phyloP scores from a whole-genome alignment of 1,140 invertebrate genomes.

The Antheraea mylitta region DNA sequence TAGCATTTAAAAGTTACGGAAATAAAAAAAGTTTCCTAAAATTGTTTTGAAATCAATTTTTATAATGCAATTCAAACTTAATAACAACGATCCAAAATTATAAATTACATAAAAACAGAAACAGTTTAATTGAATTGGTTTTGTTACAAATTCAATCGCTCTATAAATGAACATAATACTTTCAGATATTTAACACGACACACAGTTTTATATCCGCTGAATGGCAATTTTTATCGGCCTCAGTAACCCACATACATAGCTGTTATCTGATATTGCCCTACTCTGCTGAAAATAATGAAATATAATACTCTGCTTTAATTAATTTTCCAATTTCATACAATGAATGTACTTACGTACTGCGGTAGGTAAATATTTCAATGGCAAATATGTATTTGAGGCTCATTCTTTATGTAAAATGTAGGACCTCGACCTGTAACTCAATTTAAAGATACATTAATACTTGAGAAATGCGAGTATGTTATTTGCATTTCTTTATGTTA shows the following conservation, averaged over 20 bases:
- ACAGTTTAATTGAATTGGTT: not conserved
- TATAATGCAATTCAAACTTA: no score
- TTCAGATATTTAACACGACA: not conserved
- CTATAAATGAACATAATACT: not conserved
- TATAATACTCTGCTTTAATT: conserved; percentile 5
- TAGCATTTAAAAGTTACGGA: no score
- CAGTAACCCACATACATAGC: conserved; percentile 38
- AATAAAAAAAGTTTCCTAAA: no score
- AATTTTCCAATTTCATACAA: not conserved
- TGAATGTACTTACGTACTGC: not conserved
- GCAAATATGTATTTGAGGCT: not conserved
- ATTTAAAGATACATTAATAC: no score
- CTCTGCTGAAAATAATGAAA: conserved; percentile 29
- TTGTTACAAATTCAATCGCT: not conserved
- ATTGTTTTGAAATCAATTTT: no score
- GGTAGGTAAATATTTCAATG: not conserved
- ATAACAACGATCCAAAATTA: no score
- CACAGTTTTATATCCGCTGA: conserved; percentile 28
- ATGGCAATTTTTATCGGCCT: conserved; percentile 32
- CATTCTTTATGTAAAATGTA: not conserved
- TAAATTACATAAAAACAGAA: no score
- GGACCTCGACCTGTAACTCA: no score
- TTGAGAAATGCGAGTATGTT: no score
- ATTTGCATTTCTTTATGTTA: no score
- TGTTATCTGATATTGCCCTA: conserved; percentile 41